phyloP scores from a whole-genome alignment of 2,888 invertebrate genomes.

The Biston stratarius region DNA sequence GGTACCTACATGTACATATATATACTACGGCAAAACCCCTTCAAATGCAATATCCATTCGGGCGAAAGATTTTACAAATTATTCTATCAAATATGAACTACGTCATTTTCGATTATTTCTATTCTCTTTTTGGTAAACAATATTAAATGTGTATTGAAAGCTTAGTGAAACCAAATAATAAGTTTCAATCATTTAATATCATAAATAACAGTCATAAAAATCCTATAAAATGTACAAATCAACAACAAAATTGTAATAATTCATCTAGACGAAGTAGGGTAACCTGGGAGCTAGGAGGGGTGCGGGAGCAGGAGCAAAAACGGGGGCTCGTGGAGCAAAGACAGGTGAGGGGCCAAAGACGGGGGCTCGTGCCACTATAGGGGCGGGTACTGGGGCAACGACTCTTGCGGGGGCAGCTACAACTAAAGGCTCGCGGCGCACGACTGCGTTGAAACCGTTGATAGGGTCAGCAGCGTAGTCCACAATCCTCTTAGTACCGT shows the following conservation, averaged over 20 bases:
- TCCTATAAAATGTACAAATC: slow-evolving; percentile 59
- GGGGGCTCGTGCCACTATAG: slow-evolving; percentile 60
- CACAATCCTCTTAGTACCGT: slow-evolving; percentile 85
- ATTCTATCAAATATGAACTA: too few relatives aligned
- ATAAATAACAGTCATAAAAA: slow-evolving; percentile 79
- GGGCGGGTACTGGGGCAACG: slow-evolving; percentile 56
- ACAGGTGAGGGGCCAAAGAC: slow-evolving; percentile 54
- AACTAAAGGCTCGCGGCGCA: slow-evolving; percentile 82
- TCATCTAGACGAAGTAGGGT: slow-evolving; percentile 79
- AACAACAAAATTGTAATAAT: slow-evolving; percentile 83
- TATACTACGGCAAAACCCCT: too few relatives aligned
- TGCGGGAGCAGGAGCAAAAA: slow-evolving; percentile 54
- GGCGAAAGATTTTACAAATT: too few relatives aligned
- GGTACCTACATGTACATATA: too few relatives aligned
- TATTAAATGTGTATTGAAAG: not conserved
- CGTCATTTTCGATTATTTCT: too few relatives aligned
- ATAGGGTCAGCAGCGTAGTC: slow-evolving; percentile 85
- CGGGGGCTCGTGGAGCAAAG: slow-evolving; percentile 47
- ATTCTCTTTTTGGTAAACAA: too few relatives aligned
- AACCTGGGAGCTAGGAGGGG: slow-evolving; percentile 66
- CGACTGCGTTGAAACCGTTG: slow-evolving; percentile 87
- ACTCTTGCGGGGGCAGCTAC: slow-evolving; percentile 60
- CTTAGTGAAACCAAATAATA: slow-evolving; percentile 10
- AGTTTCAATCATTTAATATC: slow-evolving; percentile 64
- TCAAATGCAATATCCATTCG: too few relatives aligned